These are phyloP conservation scores for Vollenhovia emeryi DNA, from an alignment of 1,140 invertebrate species.

Conservation along the genomic window DNA sequence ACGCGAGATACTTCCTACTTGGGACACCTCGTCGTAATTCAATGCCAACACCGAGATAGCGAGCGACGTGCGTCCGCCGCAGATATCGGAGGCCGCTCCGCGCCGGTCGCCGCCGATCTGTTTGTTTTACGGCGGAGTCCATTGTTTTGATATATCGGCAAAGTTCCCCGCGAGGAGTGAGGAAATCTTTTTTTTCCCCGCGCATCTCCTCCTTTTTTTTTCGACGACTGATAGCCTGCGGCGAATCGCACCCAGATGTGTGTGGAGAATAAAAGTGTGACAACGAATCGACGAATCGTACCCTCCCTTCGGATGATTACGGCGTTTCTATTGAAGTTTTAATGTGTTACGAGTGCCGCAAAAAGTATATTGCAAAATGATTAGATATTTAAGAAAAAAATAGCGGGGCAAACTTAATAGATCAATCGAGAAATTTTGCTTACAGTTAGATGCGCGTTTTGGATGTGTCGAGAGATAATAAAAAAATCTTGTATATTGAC, in stretches of 20 bases:
- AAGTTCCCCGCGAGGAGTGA: neutral
- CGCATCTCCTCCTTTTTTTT: neutral
- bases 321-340: neutral
- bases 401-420: neutral
- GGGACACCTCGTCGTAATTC: neutral
- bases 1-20: conserved; percentile 17
- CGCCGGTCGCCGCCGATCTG: neutral
- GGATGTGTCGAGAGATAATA: neutral
- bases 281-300: neutral
- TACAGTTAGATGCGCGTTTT: neutral
- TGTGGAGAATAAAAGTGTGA: neutral
- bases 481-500: neutral
- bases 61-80: neutral
- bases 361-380: neutral
- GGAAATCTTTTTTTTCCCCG: neutral
- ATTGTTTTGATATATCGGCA: conserved; percentile 26
- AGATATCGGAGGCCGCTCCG: neutral
- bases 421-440: neutral
- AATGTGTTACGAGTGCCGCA: neutral
- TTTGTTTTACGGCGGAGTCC: conserved; percentile 30
- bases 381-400: neutral
- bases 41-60: conserved; percentile 32
- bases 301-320: neutral
- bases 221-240: neutral
- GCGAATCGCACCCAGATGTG: conserved; percentile 9